Base-by-base conservation (phyloP, 2,113 vertebrate genomes). In the Seriola rivoliana region DNA sequence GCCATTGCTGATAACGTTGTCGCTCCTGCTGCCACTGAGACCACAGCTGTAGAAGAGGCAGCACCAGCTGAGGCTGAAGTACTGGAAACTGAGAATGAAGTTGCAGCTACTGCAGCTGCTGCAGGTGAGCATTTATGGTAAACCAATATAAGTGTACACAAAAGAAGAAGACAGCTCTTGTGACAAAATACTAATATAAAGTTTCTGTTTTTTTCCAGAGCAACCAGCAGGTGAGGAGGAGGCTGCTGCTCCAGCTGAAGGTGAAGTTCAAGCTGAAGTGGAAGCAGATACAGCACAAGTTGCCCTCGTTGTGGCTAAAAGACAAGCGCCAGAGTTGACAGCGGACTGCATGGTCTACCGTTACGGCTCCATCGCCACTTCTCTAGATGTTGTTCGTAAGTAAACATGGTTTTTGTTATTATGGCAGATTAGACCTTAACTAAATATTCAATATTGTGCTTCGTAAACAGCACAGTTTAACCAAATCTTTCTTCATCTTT, bases 361-460 rank as follows among this genome's bases (percentile, higher is more conserved):
- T 85, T 99, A 98, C 0, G 97, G 98, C 88, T 97, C 96, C 75
- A 96, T 96, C 48, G 91, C 96, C 80, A 95, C 96, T 29, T 85
- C 94, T 32, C 86, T 99, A 59, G 89, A 97, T 62, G 94, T 98
- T 42, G 88, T 98, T 87, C 96, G 98, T 98, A 92, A 97, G 97
- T 95, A 14, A 78, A 60, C 40, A 38, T 12, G 60, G 12, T 74
- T 3, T 46, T 55, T 75, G 2, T 32, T 42, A 3, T 59, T 9
- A 29, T 50, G 1, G 9, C 9, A 66, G 0, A 50, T 75, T 42
- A 14, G 21, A 25, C 16, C 2, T 67, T 0, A 12, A 11, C 3
- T 1, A 3, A 46, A 11, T 10, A 42, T 36, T 5, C 36, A 59
- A 52, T 50, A 21, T 23, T 19, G 8, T 67, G 9, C 13, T 57